A percentile compares a stretch with the other conserved stretches of the same genome.
phyloP scores from a whole-genome alignment of 2,888 invertebrate genomes.

The Lasioglossum villosulum region DNA sequence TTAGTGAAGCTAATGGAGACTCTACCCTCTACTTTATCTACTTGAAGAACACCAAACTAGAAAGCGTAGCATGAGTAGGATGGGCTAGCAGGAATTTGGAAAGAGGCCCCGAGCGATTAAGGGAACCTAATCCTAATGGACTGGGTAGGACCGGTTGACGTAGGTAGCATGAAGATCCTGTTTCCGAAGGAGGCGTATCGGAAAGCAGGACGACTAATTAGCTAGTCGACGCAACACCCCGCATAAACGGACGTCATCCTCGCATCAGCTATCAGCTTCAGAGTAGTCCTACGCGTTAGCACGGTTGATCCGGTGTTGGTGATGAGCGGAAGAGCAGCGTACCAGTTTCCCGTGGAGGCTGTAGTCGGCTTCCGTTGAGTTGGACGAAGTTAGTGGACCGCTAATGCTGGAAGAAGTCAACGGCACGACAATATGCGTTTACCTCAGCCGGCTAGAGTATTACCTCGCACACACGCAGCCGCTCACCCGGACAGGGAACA shows the following conservation, averaged over 20 bases:
- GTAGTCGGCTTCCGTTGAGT: slow-evolving; percentile 49
- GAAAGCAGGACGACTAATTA: background rate
- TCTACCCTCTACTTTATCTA: background rate
- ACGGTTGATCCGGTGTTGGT: background rate
- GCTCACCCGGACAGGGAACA: slow-evolving; percentile 62
- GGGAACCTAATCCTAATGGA: background rate
- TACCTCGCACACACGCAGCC: slow-evolving; percentile 66
- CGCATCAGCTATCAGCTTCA: background rate
- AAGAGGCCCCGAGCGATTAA: background rate
- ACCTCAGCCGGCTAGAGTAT: slow-evolving; percentile 57
- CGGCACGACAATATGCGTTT: slow-evolving; percentile 69
- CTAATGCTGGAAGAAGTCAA: slow-evolving; percentile 61
- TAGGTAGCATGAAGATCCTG: background rate
- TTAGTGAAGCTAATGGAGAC: background rate
- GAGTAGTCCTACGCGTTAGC: background rate
- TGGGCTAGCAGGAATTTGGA: background rate
- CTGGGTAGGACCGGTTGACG: background rate
- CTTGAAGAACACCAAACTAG: background rate
- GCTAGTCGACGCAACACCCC: background rate
- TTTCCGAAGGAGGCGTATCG: background rate
- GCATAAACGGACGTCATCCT: background rate
- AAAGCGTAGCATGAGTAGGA: background rate
- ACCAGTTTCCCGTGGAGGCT: slow-evolving; percentile 36
- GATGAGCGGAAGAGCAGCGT: slow-evolving; percentile 35
- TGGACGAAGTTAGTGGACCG: slow-evolving; percentile 26